Evolutionary conservation across 92 coral and sea anemone species (phyloP).

Genomic region (Anthopleura xanthogrammica): DNA sequence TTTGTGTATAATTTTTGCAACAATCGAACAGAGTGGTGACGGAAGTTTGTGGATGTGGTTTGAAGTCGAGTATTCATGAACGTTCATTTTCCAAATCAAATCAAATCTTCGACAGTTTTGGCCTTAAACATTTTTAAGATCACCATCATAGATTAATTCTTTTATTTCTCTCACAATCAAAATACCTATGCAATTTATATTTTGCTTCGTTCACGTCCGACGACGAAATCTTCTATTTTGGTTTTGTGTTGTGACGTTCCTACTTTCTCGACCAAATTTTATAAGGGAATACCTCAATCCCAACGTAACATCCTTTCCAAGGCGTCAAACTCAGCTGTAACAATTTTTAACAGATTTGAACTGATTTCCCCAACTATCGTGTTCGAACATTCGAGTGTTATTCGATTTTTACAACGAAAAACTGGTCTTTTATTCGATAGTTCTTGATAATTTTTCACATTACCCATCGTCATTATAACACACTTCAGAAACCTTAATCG

Average conservation of each 20-base stretch:
- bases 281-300: conserved; percentile 17
- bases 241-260: conserved; percentile 27
- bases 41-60: conserved; percentile 19
- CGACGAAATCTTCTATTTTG: conserved; percentile 18
- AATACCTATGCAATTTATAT: background rate
- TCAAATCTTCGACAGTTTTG: background rate
- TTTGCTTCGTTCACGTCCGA: background rate
- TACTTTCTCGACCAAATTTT: conserved; percentile 3
- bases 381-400: conserved; percentile 7
- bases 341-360: background rate
- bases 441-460: conserved; percentile 19
- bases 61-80: conserved; percentile 5
- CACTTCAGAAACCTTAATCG: conserved; percentile 22
- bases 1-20: conserved; percentile 23
- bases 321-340: background rate
- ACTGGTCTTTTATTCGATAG: background rate
- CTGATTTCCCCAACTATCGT: background rate
- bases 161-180: background rate
- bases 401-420: conserved; percentile 24
- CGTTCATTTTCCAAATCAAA: background rate
- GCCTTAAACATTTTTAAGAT: background rate
- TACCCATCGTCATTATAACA: background rate
- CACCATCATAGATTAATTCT: background rate
- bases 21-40: conserved; percentile 29
- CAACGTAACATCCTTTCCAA: conserved; percentile 25